A percentile compares a stretch with the other conserved stretches of the same genome.
Evolutionary conservation across 2,113 vertebrate genomes (phyloP).

Genomic region (Prunella fulvescens): DNA sequence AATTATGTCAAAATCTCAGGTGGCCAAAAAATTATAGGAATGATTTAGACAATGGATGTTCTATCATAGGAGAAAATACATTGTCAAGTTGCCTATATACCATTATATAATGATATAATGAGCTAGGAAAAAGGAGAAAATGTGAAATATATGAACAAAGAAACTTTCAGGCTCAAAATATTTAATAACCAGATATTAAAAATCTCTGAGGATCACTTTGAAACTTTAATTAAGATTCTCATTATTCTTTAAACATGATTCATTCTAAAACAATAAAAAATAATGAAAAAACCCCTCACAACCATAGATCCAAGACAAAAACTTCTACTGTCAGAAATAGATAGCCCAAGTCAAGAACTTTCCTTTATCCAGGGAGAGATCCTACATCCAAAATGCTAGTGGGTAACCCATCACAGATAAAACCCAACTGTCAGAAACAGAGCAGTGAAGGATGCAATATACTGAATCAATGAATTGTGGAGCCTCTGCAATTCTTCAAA

Average conservation of each 20-base stretch:
- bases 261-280: not conserved
- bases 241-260: not conserved
- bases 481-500: not conserved
- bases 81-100: not conserved
- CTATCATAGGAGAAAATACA: not conserved
- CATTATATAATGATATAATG: not conserved
- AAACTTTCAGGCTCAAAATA: not conserved
- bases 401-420: not conserved
- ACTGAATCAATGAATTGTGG: not conserved
- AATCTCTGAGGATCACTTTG: not conserved
- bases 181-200: not conserved
- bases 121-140: not conserved
- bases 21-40: not conserved
- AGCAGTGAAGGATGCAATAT: not conserved
- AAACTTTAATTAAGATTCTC: not conserved
- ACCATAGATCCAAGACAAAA: not conserved
- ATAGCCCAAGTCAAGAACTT: not conserved
- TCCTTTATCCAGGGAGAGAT: not conserved
- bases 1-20: not conserved
- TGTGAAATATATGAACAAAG: not conserved
- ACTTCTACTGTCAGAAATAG: not conserved
- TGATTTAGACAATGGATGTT: not conserved
- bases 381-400: not conserved
- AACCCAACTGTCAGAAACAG: not conserved
- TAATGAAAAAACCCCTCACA: not conserved